phyloP scores from a whole-genome alignment of 2,888 invertebrate genomes.

The Pseudococcus jackbeardsleyi region DNA sequence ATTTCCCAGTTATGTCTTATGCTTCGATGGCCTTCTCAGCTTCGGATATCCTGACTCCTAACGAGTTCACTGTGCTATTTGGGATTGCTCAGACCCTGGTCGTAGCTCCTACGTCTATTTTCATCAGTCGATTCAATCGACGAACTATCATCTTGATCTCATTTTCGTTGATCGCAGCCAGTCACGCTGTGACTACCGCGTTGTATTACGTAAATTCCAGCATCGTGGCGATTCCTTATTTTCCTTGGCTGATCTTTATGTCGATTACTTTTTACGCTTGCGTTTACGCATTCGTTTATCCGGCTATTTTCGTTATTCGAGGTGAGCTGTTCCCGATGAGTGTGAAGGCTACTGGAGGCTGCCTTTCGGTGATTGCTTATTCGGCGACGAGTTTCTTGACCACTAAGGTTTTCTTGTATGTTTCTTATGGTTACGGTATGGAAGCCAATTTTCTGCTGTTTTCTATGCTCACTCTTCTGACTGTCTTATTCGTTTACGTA shows the following conservation, averaged over 20 bases:
- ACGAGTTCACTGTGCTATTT: slow-evolving; percentile 53
- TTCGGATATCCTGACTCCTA: slow-evolving; percentile 54
- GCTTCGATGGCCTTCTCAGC: slow-evolving; percentile 45
- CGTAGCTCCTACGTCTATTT: not conserved
- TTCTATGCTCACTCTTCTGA: not conserved
- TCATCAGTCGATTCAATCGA: slow-evolving; percentile 28
- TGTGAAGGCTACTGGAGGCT: slow-evolving; percentile 32
- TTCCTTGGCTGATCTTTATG: slow-evolving; percentile 58
- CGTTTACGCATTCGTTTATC: slow-evolving; percentile 11
- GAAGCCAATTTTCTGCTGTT: slow-evolving; percentile 54
- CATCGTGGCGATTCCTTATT: not conserved
- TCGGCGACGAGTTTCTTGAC: slow-evolving; percentile 18
- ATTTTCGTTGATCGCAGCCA: slow-evolving; percentile 66
- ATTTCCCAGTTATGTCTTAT: slow-evolving; percentile 11
- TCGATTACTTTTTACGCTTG: slow-evolving; percentile 43
- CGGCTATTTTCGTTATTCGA: slow-evolving; percentile 15
- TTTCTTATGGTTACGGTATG: slow-evolving; percentile 45
- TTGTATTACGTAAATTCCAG: not conserved
- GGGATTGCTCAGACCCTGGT: not conserved
- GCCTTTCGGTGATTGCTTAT: not conserved
- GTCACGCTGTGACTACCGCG: slow-evolving; percentile 66
- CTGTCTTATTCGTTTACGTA: slow-evolving; percentile 42
- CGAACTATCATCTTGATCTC: slow-evolving; percentile 66
- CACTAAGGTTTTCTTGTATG: slow-evolving; percentile 30
- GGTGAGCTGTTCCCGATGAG: slow-evolving; percentile 51